phyloP scores from a whole-genome alignment of 2,797 vertebrate species.

The Acrossocheilus wenchowensis region DNA sequence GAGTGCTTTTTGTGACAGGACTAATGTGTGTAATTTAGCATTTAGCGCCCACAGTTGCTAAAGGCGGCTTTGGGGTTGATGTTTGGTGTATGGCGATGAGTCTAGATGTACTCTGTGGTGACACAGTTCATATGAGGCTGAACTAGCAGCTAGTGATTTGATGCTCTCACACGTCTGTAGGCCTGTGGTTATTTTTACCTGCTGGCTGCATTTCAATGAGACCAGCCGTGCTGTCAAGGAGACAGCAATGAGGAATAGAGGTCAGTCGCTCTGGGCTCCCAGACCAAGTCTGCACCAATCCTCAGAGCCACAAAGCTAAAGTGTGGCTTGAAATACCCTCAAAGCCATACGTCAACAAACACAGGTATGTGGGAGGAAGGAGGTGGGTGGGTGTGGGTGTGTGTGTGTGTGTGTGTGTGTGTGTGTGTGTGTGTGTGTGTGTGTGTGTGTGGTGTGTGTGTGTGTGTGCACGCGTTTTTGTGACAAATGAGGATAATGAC shows the following conservation, averaged over 20 bases:
- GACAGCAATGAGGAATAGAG: constrained; percentile 55
- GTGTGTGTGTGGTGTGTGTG: too few species aligned
- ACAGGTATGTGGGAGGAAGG: not conserved
- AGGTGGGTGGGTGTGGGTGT: not conserved
- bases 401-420: not conserved
- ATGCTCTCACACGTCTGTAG: constrained; percentile 43
- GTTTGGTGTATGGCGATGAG: not conserved
- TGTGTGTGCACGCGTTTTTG: too few species aligned
- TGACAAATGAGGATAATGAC: too few species aligned
- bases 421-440: too few species aligned
- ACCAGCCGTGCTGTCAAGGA: constrained; percentile 55
- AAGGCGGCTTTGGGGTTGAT: not conserved
- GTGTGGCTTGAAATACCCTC: constrained; percentile 18
- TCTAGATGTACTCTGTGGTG: constrained; percentile 25
- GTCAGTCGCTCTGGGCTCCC: constrained; percentile 49
- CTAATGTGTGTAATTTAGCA: constrained; percentile 20
- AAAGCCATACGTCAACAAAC: constrained; percentile 14
- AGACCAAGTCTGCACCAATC: constrained; percentile 42
- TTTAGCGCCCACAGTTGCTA: constrained; percentile 14
- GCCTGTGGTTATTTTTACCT: constrained; percentile 55
- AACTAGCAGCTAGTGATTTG: constrained; percentile 43
- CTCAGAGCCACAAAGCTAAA: constrained; percentile 34
- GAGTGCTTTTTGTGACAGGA: constrained; percentile 9
- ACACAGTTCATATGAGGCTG: constrained; percentile 42
- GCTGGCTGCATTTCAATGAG: constrained; percentile 59